Percentiles rank a stretch among this genome's conserved stretches.
Evolutionary conservation across 2,888 invertebrate species (phyloP).

Genomic region (Tenthredo livida): DNA sequence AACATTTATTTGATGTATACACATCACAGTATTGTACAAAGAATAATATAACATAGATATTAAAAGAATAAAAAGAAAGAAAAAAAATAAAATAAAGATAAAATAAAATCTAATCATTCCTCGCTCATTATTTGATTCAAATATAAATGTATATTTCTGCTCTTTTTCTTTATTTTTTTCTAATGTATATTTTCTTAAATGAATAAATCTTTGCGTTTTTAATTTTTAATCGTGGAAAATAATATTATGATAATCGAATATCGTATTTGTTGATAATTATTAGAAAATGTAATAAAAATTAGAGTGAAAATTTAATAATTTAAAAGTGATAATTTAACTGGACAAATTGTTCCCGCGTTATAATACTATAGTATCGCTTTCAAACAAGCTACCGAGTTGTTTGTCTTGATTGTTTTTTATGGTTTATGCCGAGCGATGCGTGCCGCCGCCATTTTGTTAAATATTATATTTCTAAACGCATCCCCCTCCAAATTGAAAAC

Average conservation of each 20-base stretch:
- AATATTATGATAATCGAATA: not conserved
- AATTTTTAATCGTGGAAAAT: not conserved
- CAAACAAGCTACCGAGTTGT: not conserved
- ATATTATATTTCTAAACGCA: conserved; percentile 72
- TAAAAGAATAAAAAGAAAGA: not conserved
- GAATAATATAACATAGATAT: conserved; percentile 56
- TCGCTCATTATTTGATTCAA: not conserved
- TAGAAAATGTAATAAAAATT: too few species aligned
- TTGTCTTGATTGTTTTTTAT: not conserved
- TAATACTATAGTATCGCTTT: not conserved
- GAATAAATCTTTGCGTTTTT: not conserved
- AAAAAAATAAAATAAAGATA: not conserved
- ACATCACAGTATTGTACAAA: conserved; percentile 67
- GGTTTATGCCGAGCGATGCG: not conserved
- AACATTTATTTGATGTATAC: conserved; percentile 65
- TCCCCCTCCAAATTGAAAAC: conserved; percentile 74
- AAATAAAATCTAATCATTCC: not conserved
- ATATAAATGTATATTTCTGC: not conserved
- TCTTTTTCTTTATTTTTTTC: too few species aligned
- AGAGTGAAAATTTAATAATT: not conserved
- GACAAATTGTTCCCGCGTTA: conserved; percentile 18
- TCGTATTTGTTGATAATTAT: not conserved
- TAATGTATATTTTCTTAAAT: not conserved
- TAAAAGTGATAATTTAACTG: not conserved
- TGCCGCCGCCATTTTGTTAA: conserved; percentile 72